These are phyloP conservation scores for Stenodera caucasica DNA, from an alignment of 2,888 invertebrate species.

Conservation along the genomic window DNA sequence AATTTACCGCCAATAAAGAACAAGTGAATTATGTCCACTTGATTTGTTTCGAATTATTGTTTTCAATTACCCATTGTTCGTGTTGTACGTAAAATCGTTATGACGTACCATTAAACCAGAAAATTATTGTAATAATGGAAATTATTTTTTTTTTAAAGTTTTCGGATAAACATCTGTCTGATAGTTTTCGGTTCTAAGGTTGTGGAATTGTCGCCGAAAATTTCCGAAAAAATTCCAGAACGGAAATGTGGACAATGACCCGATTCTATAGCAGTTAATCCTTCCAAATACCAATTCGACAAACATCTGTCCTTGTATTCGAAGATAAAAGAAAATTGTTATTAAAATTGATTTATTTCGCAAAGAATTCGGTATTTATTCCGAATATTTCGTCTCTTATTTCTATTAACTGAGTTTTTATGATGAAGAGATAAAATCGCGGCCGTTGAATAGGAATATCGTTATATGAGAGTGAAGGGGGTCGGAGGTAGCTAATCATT, in stretches of 20 bases:
- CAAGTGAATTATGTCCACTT: constrained; percentile 20
- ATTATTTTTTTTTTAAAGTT: constrained; percentile 2
- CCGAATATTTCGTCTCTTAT: too few species aligned
- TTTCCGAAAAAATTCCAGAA: constrained; percentile 9
- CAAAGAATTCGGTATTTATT: neutral
- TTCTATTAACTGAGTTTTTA: constrained; percentile 16
- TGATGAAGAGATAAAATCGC: constrained; percentile 27
- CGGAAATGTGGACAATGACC: constrained; percentile 17
- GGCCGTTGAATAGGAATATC: constrained; percentile 15
- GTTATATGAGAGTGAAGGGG: constrained; percentile 9
- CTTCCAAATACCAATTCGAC: constrained; percentile 11
- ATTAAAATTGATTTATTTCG: constrained; percentile 14
- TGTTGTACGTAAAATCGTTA: neutral
- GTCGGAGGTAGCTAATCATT: constrained; percentile 36
- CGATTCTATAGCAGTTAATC: constrained; percentile 13
- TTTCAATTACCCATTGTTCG: constrained; percentile 14
- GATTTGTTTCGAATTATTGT: constrained; percentile 15
- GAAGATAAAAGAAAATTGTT: constrained; percentile 13
- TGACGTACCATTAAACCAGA: constrained; percentile 26
- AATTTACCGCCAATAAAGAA: constrained; percentile 39
- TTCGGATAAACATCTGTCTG: constrained; percentile 20
- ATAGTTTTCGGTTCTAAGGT: neutral
- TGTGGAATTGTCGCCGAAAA: neutral
- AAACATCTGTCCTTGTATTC: constrained; percentile 21
- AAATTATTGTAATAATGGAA: constrained; percentile 24